phyloP scores from a whole-genome alignment of 1,140 invertebrate genomes.

The Cyclargus thomasi region DNA sequence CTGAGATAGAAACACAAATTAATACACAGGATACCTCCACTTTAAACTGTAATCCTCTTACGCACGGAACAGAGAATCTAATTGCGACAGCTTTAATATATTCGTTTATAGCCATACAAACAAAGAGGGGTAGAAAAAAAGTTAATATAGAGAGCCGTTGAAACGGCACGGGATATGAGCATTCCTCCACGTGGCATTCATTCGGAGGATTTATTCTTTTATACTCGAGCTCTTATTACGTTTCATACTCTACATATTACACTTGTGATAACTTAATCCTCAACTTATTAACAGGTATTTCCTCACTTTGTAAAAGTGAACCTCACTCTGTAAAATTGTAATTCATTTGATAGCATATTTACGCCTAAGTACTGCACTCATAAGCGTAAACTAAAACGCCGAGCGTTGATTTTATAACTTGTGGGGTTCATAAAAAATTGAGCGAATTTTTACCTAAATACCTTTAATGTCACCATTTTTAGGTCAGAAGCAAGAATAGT shows the following conservation, averaged over 20 bases:
- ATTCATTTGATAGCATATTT: neutral
- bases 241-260: neutral
- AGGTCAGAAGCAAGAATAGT: too few species aligned
- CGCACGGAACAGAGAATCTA: neutral
- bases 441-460: too few species aligned
- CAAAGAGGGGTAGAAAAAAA: constrained; percentile 2
- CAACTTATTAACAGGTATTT: neutral
- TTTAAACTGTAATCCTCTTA: neutral
- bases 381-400: too few species aligned
- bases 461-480: too few species aligned
- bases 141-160: constrained; percentile 2
- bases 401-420: too few species aligned
- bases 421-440: too few species aligned
- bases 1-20: neutral
- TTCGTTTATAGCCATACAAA: constrained; percentile 3
- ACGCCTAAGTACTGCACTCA: too few species aligned
- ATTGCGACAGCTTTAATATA: constrained; percentile 1
- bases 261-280: constrained; percentile 3
- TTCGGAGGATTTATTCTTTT: constrained; percentile 1
- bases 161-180: neutral
- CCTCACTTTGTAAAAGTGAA: neutral
- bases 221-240: constrained; percentile 1
- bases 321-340: neutral
- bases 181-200: neutral
- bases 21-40: neutral